These are phyloP conservation scores for Fragum sueziense DNA, from an alignment of 2,888 invertebrate genomes.

Conservation along the genomic window DNA sequence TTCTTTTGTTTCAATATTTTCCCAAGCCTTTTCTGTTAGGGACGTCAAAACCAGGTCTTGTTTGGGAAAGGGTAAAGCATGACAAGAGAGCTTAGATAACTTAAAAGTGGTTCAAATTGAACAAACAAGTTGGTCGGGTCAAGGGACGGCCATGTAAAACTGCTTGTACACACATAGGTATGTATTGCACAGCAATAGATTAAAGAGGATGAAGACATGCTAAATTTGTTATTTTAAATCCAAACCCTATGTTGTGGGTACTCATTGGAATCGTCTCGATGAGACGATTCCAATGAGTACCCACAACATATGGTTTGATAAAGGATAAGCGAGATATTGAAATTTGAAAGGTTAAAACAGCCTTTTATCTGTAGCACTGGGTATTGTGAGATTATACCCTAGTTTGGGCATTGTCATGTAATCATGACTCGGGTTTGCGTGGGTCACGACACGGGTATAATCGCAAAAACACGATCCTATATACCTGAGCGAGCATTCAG, in stretches of 20 bases:
- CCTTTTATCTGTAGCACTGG: conserved; percentile 1
- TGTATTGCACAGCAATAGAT: no score
- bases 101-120: neutral
- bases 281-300: no score
- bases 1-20: no score
- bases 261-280: no score
- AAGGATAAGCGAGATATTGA: no score
- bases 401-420: conserved; percentile 25
- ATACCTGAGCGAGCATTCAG: conserved; percentile 24
- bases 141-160: neutral
- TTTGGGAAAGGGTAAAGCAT: no score
- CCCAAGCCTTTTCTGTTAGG: no score
- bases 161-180: neutral
- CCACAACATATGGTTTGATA: no score
- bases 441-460: conserved; percentile 27
- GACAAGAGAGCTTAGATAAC: neutral
- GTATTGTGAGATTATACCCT: conserved; percentile 26
- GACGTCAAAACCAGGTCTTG: no score
- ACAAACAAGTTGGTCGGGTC: neutral
- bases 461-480: neutral
- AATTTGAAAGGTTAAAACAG: neutral
- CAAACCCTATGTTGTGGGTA: no score
- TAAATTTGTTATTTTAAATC: no score
- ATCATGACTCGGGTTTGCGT: conserved; percentile 27
- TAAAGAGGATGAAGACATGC: no score